Percentiles rank a stretch among this genome's conserved stretches.
These are phyloP conservation scores for Forbesichthys agassizii DNA, from an alignment of 2,113 vertebrate species.

Conservation along the genomic window DNA sequence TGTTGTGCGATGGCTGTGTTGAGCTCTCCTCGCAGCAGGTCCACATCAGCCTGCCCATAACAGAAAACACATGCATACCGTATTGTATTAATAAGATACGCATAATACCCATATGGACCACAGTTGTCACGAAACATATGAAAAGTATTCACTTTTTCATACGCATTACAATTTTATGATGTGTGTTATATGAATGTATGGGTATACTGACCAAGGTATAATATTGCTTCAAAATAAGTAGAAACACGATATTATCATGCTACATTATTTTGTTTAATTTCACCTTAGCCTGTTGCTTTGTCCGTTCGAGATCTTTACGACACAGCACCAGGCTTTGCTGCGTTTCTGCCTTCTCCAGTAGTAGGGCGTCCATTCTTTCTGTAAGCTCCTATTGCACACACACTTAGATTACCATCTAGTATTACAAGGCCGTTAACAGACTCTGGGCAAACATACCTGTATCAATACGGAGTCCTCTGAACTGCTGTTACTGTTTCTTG, in stretches of 20 bases:
- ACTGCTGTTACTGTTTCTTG: constrained; percentile 60
- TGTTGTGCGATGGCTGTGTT: constrained; percentile 69
- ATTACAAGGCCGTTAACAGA: not conserved
- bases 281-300: constrained; percentile 85
- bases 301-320: constrained; percentile 82
- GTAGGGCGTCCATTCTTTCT: constrained; percentile 84
- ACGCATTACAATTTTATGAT: too few species aligned
- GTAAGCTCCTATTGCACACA: constrained; percentile 83
- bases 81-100: not conserved
- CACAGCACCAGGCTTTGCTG: constrained; percentile 85
- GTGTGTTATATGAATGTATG: not conserved
- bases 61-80: constrained; percentile 23
- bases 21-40: constrained; percentile 76
- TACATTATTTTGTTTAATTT: constrained; percentile 12
- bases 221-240: not conserved
- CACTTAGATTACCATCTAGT: not conserved
- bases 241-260: not conserved
- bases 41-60: constrained; percentile 77
- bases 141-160: too few species aligned
- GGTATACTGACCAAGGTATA: not conserved
- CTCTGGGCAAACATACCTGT: constrained; percentile 78
- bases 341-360: constrained; percentile 93
- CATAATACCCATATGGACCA: not conserved
- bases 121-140: too few species aligned
- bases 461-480: constrained; percentile 80